A percentile compares a stretch with the other conserved stretches of the same genome.
These are phyloP conservation scores for Pollimyrus isidori DNA, from an alignment of 2,113 vertebrate species.

Conservation along the genomic window DNA sequence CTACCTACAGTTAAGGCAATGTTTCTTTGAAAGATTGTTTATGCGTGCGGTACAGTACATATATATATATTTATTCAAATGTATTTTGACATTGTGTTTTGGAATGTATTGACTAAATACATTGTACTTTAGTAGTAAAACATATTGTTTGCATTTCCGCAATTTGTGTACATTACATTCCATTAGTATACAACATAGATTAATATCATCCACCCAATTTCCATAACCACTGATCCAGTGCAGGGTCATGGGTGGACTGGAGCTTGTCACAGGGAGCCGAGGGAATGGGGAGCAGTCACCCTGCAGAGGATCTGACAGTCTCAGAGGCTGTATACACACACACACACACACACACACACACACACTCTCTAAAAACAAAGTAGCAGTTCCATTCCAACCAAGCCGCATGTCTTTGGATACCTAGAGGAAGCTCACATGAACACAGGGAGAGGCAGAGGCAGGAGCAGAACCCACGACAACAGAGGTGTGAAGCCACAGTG, in stretches of 20 bases:
- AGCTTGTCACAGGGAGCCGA: neutral
- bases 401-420: neutral
- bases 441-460: neutral
- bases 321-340: neutral
- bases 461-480: neutral
- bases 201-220: neutral
- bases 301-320: neutral
- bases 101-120: neutral
- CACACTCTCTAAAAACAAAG: neutral
- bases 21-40: neutral
- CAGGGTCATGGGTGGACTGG: neutral
- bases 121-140: neutral
- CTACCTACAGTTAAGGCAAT: neutral
- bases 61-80: neutral
- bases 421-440: neutral
- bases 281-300: neutral
- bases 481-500: neutral
- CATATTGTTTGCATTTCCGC: neutral
- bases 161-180: neutral
- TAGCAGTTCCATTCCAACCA: neutral
- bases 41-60: neutral
- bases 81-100: neutral
- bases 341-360: neutral
- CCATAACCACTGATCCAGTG: neutral
- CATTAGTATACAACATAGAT: neutral